Evolutionary conservation across 2,113 vertebrate genomes (phyloP), one percentile per base, ranked within the genome.

Genomic region (Amia ocellicauda): DNA sequence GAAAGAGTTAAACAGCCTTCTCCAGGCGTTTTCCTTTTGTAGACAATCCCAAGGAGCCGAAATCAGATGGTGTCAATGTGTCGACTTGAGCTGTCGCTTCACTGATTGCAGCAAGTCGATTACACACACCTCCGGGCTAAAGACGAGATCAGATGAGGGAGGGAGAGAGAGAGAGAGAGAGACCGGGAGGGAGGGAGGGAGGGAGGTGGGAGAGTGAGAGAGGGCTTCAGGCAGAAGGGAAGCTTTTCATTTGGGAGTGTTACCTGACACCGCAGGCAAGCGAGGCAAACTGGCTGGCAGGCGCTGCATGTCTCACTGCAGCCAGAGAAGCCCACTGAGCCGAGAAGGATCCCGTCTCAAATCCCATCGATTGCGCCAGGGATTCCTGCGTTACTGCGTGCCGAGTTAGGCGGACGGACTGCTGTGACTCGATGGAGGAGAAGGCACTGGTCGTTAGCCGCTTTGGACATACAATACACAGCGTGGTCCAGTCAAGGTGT

Each of bases 21-120:
- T 27, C 5, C 11, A 23, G 22, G 14, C 8, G 29, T 19, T 28
- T 64, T 23, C 51, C 24, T 31, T 49, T 17, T 13, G 29, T 10
- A 49, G 29, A 60, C 23, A 50, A 60, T 43, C 57, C 57, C 51
- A 28, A 60, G 65, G 67, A 68, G 62, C 62, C 63, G 52, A 63
- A 55, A 77, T 81, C 78, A 82, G 56, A 62, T 40, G 67, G 78
- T 81, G 76, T 74, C 75, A 67, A 71, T 36, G 63, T 74, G 75
- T 87, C 72, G 78, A 69, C 74, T 76, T 50, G 60, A 82, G 61
- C 83, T 83, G 82, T 78, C 75, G 74, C 72, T 81, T 76, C 69
- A 54, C 71, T 60, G 24, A 68, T 77, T 67, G 76, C 70, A 74
- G 68, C 67, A 31, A 78, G 79, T 76, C 79, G 73, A 62, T 74